phyloP scores from a whole-genome alignment of 2,797 vertebrate species.

The Acanthurus leucopareius region DNA sequence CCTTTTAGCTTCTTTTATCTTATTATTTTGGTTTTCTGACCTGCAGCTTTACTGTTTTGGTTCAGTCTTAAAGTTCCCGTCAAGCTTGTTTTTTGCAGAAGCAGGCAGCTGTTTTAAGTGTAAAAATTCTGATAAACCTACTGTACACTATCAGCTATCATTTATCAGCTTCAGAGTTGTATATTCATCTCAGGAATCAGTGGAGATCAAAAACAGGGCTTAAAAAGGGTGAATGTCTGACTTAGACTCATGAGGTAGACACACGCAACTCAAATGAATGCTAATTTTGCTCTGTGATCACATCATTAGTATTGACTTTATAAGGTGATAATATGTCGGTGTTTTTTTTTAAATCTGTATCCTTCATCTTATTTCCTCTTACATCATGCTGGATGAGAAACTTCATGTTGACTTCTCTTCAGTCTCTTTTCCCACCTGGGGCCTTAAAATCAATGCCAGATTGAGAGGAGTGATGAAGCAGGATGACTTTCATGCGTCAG shows the following conservation, averaged over 20 bases:
- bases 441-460: conserved; percentile 32
- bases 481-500: not conserved
- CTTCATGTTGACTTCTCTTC: conserved; percentile 19
- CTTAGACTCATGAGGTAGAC: too few relatives aligned
- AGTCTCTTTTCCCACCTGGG: conserved; percentile 12
- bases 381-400: conserved; percentile 26
- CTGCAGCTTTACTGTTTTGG: not conserved
- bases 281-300: not conserved
- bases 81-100: not conserved
- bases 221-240: too few relatives aligned
- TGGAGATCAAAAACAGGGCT: not conserved
- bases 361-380: conserved; percentile 29
- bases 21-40: not conserved
- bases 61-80: not conserved
- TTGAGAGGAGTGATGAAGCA: conserved; percentile 22
- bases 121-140: not conserved
- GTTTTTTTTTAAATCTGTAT: not conserved
- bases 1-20: not conserved
- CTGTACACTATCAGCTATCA: not conserved
- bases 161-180: too few relatives aligned
- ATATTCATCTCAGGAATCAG: too few relatives aligned
- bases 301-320: not conserved
- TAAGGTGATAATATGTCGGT: not conserved
- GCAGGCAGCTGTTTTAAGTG: not conserved
- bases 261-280: too few relatives aligned